A percentile compares a stretch with the other conserved stretches of the same genome.
These are phyloP conservation scores for Homarus americanus DNA, from an alignment of 1,140 invertebrate species.

Conservation along the genomic window DNA sequence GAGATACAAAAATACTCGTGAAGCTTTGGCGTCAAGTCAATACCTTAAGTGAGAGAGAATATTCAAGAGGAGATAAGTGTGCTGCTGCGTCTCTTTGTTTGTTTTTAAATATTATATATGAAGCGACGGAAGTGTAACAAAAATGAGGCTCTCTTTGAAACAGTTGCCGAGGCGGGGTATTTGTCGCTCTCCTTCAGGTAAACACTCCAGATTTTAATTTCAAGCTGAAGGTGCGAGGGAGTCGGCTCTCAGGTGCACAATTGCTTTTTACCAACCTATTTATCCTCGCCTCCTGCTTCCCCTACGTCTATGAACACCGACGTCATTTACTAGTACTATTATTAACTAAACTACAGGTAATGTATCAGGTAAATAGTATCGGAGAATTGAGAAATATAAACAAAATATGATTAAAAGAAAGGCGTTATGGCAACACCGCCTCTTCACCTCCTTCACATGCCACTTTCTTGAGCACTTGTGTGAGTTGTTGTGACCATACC, in stretches of 20 bases:
- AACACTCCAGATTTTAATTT: constrained; percentile 64
- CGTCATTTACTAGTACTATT: no score
- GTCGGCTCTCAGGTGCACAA: constrained; percentile 4
- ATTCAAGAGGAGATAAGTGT: constrained; percentile 8
- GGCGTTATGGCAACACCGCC: not conserved
- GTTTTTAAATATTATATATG: constrained; percentile 65
- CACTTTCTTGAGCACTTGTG: not conserved
- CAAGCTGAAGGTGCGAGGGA: constrained; percentile 60
- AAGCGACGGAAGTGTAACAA: not conserved
- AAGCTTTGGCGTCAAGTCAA: not conserved
- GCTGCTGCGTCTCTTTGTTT: constrained; percentile 34
- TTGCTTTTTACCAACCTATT: not conserved
- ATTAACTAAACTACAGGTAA: no score
- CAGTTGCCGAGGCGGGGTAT: constrained; percentile 13
- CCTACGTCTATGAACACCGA: no score
- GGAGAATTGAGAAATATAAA: no score
- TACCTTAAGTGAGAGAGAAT: constrained; percentile 32
- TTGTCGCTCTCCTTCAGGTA: constrained; percentile 34
- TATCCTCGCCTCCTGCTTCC: not conserved
- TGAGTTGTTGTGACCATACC: not conserved
- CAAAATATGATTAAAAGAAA: no score
- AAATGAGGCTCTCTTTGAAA: not conserved
- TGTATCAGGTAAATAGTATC: no score
- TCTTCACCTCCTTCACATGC: not conserved
- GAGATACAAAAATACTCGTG: not conserved